Evolutionary conservation across 1,140 invertebrate species (phyloP), one percentile per base, ranked within the genome.

Genomic region (Ips typographus): DNA sequence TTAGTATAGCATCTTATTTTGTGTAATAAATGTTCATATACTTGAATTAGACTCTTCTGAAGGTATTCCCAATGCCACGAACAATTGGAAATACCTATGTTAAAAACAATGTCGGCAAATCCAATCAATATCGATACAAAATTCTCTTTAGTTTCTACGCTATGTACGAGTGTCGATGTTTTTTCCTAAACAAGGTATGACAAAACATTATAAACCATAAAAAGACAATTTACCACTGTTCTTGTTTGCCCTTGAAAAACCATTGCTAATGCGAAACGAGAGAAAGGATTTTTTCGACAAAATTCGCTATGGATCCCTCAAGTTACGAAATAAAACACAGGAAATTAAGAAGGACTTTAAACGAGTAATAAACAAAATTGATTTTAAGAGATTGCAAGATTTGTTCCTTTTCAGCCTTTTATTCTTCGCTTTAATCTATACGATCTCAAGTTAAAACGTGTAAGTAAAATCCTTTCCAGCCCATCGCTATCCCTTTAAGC

Each of bases 221-320:
- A 70, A 69, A 70, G 60, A 64, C 59, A 70, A 64, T 70, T 70
- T 70, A 53, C 58, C 53, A 70, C 57, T 62, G 60, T 59, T 63
- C 40, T 70, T 39, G 53, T 6, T 64, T 47, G 68, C 60, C 68
- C 68, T 70, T 70, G 68, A 70, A 64, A 70, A 64, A 70, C 68
- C 68, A 59, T 64, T 58, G 60, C 55, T 70, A 70, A 70, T 64
- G 36, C 52, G 68, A 70, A 63, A 39, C 40, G 53, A 64, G 61
- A 58, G 61, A 70, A 70, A 68, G 66, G 66, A 68, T 68, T 68
- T 68, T 68, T 70, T 70, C 44, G 60, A 49, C 44, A 64, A 44
- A 70, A 70, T 64, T 70, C 61, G 68, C 58, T 57, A 70, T 57
- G 60, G 61, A 64, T 70, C 60, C 68, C 60, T 64, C 60, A 60